A percentile compares a stretch with the other conserved stretches of the same genome.
Conservation (phyloP, 1,140 invertebrate genomes). For the Scaptomyza hsui region DNA sequence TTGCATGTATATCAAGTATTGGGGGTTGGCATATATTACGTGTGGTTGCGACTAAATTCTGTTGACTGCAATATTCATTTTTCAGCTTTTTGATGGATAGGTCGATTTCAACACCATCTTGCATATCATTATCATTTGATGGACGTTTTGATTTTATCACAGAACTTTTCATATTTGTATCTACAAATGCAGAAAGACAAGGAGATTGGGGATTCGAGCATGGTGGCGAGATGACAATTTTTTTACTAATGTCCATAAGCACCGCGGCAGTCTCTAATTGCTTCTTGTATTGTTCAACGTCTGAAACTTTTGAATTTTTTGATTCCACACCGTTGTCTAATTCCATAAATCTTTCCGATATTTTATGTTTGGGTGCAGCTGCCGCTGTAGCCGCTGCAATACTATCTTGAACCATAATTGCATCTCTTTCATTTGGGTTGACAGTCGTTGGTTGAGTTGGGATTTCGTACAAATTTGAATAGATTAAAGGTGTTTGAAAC, state of each 20-base stretch:
- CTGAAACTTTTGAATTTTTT: slow-evolving; percentile 37
- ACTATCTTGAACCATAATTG: slow-evolving; percentile 32
- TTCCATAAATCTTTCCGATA: slow-evolving; percentile 23
- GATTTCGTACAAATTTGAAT: slow-evolving; percentile 53
- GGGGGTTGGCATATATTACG: slow-evolving; percentile 56
- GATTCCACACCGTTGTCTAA: slow-evolving; percentile 22
- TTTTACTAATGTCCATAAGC: slow-evolving; percentile 84
- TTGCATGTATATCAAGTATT: slow-evolving; percentile 59
- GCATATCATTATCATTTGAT: slow-evolving; percentile 64
- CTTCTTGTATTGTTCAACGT: slow-evolving; percentile 72
- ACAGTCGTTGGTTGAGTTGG: slow-evolving; percentile 13
- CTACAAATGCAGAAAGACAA: slow-evolving; percentile 61
- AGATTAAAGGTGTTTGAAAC: slow-evolving; percentile 35
- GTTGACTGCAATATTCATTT: slow-evolving; percentile 55
- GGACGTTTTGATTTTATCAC: slow-evolving; percentile 84
- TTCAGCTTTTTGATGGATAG: slow-evolving; percentile 79
- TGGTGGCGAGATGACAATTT: slow-evolving; percentile 83
- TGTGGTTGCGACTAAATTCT: slow-evolving; percentile 42
- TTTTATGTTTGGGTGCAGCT: slow-evolving; percentile 26
- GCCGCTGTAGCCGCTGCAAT: slow-evolving; percentile 12
- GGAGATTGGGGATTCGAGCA: slow-evolving; percentile 83
- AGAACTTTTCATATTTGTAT: slow-evolving; percentile 83
- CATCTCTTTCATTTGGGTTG: slow-evolving; percentile 38
- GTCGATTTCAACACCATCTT: slow-evolving; percentile 77
- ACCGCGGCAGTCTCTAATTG: slow-evolving; percentile 83